Conservation (phyloP, 2,113 vertebrate genomes). For the Apeltes quadracus region DNA sequence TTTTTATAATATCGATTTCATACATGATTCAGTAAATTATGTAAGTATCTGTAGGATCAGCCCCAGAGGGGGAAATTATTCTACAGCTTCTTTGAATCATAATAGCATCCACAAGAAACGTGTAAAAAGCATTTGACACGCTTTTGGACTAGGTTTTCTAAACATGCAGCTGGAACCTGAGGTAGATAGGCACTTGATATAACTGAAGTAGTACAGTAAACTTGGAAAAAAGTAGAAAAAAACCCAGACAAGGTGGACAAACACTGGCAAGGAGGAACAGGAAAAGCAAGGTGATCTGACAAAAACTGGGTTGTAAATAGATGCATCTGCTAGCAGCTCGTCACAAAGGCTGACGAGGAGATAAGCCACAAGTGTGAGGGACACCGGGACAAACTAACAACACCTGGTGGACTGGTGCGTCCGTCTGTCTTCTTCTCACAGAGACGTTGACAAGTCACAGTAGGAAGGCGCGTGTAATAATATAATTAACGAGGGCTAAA, state of each 20-base stretch:
- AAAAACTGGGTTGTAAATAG: constrained; percentile 4
- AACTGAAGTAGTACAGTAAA: constrained; percentile 6
- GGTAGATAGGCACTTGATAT: background rate
- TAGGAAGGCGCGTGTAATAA: constrained; percentile 2
- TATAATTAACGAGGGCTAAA: background rate
- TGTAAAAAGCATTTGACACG: background rate
- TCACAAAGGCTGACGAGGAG: background rate
- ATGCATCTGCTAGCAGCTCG: constrained; percentile 3
- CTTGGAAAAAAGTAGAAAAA: background rate
- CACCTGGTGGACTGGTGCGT: background rate
- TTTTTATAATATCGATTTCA: background rate
- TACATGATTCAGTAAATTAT: constrained; percentile 26
- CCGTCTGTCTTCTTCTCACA: background rate
- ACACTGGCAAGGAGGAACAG: background rate
- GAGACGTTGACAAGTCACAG: background rate
- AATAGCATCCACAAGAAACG: background rate
- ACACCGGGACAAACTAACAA: background rate
- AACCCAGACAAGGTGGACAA: constrained; percentile 19
- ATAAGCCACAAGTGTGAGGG: background rate
- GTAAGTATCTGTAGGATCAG: background rate
- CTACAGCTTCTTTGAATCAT: background rate
- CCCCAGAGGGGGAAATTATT: background rate
- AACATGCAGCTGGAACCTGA: background rate
- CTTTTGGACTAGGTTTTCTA: constrained; percentile 4
- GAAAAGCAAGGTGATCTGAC: background rate